Evolutionary conservation across 2,113 vertebrate genomes (phyloP).

Genomic region (Cyprinodon tularosa): DNA sequence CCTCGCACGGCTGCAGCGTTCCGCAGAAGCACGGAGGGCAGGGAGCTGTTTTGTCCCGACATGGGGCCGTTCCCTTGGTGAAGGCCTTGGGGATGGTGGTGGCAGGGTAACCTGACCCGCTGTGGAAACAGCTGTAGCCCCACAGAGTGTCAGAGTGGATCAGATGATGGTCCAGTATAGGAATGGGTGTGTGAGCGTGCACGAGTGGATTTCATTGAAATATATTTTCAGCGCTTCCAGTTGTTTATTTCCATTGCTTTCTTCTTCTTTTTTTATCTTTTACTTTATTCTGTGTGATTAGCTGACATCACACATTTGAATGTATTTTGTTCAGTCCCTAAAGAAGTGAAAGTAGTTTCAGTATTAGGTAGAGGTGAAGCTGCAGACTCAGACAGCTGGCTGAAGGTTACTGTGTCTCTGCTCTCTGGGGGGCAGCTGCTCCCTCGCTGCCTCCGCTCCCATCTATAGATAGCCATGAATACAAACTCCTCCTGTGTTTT

Average conservation of each 20-base stretch:
- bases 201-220: constrained; percentile 1
- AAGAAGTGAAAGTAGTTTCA: too few species aligned
- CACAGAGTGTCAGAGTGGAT: constrained; percentile 51
- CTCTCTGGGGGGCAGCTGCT: constrained; percentile 73
- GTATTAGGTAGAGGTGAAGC: constrained; percentile 34
- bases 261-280: not conserved
- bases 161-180: constrained; percentile 61
- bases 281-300: not conserved
- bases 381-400: constrained; percentile 64
- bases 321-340: too few species aligned
- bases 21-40: constrained; percentile 5
- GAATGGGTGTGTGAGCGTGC: constrained; percentile 11
- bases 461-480: constrained; percentile 76
- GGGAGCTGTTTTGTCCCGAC: constrained; percentile 44
- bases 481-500: constrained; percentile 67
- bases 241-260: not conserved
- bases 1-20: not conserved
- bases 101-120: constrained; percentile 63
- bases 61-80: constrained; percentile 68
- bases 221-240: not conserved
- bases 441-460: constrained; percentile 61
- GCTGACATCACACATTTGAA: not conserved
- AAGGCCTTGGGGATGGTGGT: constrained; percentile 62
- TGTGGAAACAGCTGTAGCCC: constrained; percentile 71
- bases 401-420: constrained; percentile 77